Evolutionary conservation across 2,888 invertebrate species (phyloP).

Genomic region (Bugulina stolonifera): DNA sequence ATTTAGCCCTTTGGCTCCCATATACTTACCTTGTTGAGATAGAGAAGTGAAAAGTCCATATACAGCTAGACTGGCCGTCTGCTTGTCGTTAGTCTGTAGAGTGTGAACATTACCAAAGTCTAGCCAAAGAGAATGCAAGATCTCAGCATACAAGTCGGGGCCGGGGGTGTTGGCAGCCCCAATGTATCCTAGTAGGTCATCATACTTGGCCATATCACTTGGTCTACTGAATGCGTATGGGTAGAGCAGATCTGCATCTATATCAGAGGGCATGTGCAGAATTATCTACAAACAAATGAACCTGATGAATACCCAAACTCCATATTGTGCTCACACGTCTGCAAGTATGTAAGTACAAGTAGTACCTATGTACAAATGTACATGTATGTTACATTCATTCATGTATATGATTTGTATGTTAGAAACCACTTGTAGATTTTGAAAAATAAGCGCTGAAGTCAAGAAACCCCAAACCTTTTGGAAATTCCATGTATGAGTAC

Average conservation of each 20-base stretch:
- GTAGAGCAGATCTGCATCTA: slow-evolving; percentile 17
- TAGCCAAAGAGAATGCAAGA: slow-evolving; percentile 20
- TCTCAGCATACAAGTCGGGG: slow-evolving; percentile 25
- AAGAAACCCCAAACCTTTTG: too few species aligned
- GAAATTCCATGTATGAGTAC: too few species aligned
- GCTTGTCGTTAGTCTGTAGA: slow-evolving; percentile 27
- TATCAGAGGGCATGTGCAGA: slow-evolving; percentile 21
- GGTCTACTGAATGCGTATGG: slow-evolving; percentile 25
- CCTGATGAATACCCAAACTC: too few species aligned
- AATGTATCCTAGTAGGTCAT: slow-evolving; percentile 11
- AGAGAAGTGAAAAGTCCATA: slow-evolving; percentile 28
- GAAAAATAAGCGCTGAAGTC: too few species aligned
- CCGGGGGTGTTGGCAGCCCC: background rate
- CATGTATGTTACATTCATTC: too few species aligned
- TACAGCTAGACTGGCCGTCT: slow-evolving; percentile 27
- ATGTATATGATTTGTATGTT: too few species aligned
- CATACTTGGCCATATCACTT: slow-evolving; percentile 24
- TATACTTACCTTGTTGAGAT: slow-evolving; percentile 11
- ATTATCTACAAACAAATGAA: background rate
- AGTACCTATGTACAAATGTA: too few species aligned
- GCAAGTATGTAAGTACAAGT: too few species aligned
- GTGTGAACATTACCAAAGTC: slow-evolving; percentile 25
- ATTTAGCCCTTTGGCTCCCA: too few species aligned
- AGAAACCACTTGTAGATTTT: too few species aligned
- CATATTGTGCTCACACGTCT: too few species aligned